phyloP scores from a whole-genome alignment of 2,113 vertebrate species.

The Thunnus maccoyii region DNA sequence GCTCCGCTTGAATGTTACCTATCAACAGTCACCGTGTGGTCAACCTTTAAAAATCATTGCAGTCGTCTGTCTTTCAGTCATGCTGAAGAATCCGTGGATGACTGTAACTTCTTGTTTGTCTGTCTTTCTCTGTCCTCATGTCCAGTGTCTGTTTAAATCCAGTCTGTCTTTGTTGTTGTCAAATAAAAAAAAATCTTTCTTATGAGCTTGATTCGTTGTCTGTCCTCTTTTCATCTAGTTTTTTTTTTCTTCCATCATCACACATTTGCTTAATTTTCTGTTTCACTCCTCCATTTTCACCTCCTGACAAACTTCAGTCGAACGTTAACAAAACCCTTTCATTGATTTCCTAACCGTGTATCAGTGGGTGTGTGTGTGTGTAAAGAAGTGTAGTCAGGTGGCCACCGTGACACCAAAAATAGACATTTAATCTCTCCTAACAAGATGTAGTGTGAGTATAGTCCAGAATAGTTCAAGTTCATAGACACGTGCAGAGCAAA shows the following conservation, averaged over 20 bases:
- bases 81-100: constrained; percentile 16
- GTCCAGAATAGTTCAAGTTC: constrained; percentile 53
- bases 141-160: constrained; percentile 22
- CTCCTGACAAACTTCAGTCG: background rate
- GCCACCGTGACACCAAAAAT: constrained; percentile 39
- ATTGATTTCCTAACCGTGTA: constrained; percentile 7
- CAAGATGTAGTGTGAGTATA: constrained; percentile 47
- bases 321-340: background rate
- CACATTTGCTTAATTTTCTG: background rate
- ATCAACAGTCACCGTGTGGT: constrained; percentile 31
- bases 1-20: constrained; percentile 5
- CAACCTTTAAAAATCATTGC: constrained; percentile 20
- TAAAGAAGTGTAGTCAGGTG: constrained; percentile 26
- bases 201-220: constrained; percentile 70
- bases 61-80: constrained; percentile 35
- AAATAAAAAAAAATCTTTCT: constrained; percentile 75
- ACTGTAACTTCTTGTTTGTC: constrained; percentile 42
- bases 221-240: constrained; percentile 67
- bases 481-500: background rate
- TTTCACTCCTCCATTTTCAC: background rate
- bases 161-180: constrained; percentile 66
- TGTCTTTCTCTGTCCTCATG: constrained; percentile 43
- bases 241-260: constrained; percentile 1
- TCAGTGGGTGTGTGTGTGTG: constrained; percentile 2
- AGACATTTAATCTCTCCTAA: constrained; percentile 74